phyloP scores from a whole-genome alignment of 2,888 invertebrate species.

The Argynnis bischoffii region DNA sequence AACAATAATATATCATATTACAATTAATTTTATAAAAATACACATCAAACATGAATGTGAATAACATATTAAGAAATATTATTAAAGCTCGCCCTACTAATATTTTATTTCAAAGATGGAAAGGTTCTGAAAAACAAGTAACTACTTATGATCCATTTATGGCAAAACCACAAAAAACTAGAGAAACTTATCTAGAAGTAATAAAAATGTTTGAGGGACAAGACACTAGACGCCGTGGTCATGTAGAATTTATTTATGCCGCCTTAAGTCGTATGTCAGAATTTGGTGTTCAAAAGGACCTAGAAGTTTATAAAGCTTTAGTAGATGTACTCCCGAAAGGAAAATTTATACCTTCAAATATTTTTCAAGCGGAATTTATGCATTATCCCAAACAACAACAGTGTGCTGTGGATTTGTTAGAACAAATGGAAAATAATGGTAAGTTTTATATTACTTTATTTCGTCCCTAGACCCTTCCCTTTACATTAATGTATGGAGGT shows the following conservation, averaged over 20 bases:
- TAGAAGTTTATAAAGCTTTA: slow-evolving; percentile 92
- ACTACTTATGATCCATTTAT: slow-evolving; percentile 74
- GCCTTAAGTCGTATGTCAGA: slow-evolving; percentile 94
- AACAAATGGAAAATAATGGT: slow-evolving; percentile 98
- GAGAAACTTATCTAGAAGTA: slow-evolving; percentile 87
- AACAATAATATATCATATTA: background rate
- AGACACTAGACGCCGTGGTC: slow-evolving; percentile 88
- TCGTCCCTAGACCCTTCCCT: too few relatives aligned
- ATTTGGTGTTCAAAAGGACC: slow-evolving; percentile 93
- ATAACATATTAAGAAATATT: slow-evolving; percentile 59
- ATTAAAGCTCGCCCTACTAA: slow-evolving; percentile 52
- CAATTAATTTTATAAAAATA: background rate
- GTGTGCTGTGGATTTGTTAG: slow-evolving; percentile 93
- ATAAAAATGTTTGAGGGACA: slow-evolving; percentile 88
- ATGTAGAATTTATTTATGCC: slow-evolving; percentile 96
- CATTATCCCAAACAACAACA: slow-evolving; percentile 98
- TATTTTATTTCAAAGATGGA: slow-evolving; percentile 61
- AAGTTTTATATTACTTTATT: slow-evolving; percentile 42
- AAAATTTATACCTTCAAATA: slow-evolving; percentile 90
- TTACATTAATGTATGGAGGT: too few relatives aligned
- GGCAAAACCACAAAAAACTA: slow-evolving; percentile 81
- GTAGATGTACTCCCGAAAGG: slow-evolving; percentile 94
- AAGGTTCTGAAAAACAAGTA: slow-evolving; percentile 66
- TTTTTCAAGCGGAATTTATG: slow-evolving; percentile 94
- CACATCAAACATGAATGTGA: slow-evolving; percentile 50